Evolutionary conservation across 2,113 vertebrate species (phyloP), one percentile per base, ranked within the genome.

Genomic region (Eretmochelys imbricata): DNA sequence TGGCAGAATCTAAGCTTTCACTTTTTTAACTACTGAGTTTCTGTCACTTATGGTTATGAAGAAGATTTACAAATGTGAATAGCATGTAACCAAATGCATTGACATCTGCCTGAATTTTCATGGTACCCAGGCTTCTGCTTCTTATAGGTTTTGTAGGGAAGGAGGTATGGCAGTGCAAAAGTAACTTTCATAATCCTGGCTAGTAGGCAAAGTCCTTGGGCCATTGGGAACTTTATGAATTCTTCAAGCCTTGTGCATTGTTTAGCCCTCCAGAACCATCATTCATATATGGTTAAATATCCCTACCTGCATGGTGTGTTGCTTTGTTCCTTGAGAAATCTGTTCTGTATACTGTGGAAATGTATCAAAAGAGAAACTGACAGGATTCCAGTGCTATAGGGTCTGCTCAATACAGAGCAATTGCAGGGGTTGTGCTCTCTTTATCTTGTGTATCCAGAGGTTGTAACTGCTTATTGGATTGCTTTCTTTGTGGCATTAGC

Each of bases 361-460:
- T 0, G 9, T 16, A 8, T 69, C 19, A 3, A 59, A n/a, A 13
- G 25, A 38, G 27, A 8, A 0, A 0, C 11, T 29, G 20, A 5
- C 69, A 62, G 4, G 12, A 46, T 76, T 46, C 75, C 46, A 78
- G 12, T 79, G 31, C 51, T 48, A 50, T 0, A 0, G 19, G 82
- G 8, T 49, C 76, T 59, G 82, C 27, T 48, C 13, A 0, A 8
- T 0, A 0, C 50, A 14, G 14, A 55, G 42, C 78, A 48, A 76
- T 54, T 49, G 29, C n/a, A 19, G 25, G 35, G 14, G 8, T 48
- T 35, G 3, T 0, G 1, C 65, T 75, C 27, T 35, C 1, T 19
- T 76, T 25, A 24, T 35, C 1, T 38, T 22, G 25, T 16, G 9
- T 65, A 35, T 89, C n/a, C 48, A 31, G 72, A 31, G 54, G 27